Conservation (phyloP, 2,888 invertebrate genomes). For the Punctoribates punctum region DNA sequence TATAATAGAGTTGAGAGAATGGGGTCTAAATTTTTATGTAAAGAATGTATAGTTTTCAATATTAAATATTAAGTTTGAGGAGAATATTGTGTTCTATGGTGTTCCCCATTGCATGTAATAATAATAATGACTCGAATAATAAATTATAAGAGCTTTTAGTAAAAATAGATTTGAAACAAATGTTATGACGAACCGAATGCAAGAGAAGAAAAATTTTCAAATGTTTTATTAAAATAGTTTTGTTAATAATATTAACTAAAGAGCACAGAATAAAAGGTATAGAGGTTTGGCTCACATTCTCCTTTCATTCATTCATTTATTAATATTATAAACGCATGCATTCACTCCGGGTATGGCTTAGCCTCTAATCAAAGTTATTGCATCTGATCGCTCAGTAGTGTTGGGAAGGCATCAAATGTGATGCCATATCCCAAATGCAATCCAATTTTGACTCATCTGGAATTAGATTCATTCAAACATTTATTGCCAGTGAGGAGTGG, state of each 20-base stretch:
- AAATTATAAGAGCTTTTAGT: background rate
- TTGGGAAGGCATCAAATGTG: background rate
- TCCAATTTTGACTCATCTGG: background rate
- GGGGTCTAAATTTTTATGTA: too few relatives aligned
- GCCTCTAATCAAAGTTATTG: slow-evolving; percentile 4
- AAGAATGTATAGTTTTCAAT: too few relatives aligned
- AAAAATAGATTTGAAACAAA: background rate
- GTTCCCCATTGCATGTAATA: too few relatives aligned
- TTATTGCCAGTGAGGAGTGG: background rate
- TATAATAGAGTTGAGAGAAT: too few relatives aligned
- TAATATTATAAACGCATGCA: too few relatives aligned
- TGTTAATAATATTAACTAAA: background rate
- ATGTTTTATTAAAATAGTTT: slow-evolving; percentile 13
- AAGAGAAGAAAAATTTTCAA: background rate
- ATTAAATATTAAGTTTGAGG: too few relatives aligned
- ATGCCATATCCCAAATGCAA: slow-evolving; percentile 8
- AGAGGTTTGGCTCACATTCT: background rate
- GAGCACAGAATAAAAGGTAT: background rate
- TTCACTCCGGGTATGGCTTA: background rate
- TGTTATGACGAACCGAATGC: background rate
- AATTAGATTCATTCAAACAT: slow-evolving; percentile 3
- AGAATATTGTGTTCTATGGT: too few relatives aligned
- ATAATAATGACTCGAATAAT: too few relatives aligned
- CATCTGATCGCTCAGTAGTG: background rate
- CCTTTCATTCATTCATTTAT: too few relatives aligned